Percentiles rank a stretch among this genome's conserved stretches.
Conservation (phyloP, 2,888 invertebrate species). For the Pseudoips prasinana region DNA sequence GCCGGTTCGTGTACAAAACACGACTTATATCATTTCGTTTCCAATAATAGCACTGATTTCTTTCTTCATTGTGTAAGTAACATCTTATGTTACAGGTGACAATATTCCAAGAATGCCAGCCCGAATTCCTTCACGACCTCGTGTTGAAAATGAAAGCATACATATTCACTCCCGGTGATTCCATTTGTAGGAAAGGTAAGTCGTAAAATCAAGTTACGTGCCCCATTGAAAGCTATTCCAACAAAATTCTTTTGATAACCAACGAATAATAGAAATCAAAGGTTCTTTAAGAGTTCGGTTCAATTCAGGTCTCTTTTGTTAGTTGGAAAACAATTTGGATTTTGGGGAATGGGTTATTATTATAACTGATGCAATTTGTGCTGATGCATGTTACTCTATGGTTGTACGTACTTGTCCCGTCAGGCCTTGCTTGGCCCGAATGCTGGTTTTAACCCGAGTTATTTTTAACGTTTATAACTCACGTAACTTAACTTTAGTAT, state of each 20-base stretch:
- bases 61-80: neutral
- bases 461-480: too few species aligned
- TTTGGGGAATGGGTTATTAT: too few species aligned
- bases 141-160: conserved; percentile 99
- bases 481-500: too few species aligned
- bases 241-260: conserved; percentile 8
- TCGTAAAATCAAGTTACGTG: conserved; percentile 16
- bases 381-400: too few species aligned
- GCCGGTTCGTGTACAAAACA: too few species aligned
- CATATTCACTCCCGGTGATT: conserved; percentile 98
- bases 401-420: too few species aligned
- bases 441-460: too few species aligned
- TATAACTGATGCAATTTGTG: too few species aligned
- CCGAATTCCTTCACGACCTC: conserved; percentile 97
- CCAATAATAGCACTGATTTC: too few species aligned
- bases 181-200: conserved; percentile 95
- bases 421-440: too few species aligned
- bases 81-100: conserved; percentile 87
- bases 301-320: neutral
- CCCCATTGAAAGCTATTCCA: conserved; percentile 1
- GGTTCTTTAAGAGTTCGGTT: neutral
- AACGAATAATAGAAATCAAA: conserved; percentile 9
- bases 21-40: too few species aligned
- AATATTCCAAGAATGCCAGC: conserved; percentile 98
- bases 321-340: conserved; percentile 1